Evolutionary conservation across 2,113 vertebrate species (phyloP).

Genomic region (Labrus mixtus): DNA sequence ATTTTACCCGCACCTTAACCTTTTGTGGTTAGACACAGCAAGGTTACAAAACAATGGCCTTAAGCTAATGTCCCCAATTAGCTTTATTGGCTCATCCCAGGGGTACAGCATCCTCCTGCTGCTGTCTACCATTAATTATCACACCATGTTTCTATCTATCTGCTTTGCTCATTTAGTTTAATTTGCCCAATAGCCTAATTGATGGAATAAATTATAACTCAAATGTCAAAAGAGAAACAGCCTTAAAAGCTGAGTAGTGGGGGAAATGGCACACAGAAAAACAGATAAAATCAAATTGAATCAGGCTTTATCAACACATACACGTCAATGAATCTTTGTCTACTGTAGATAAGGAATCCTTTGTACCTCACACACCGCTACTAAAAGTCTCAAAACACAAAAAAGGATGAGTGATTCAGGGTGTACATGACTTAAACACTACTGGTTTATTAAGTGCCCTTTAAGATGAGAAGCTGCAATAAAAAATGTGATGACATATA

Average conservation of each 20-base stretch:
- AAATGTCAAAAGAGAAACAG: background rate
- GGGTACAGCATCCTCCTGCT: slow-evolving; percentile 1
- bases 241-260: background rate
- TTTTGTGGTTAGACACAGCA: slow-evolving; percentile 51
- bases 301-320: background rate
- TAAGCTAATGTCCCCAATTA: slow-evolving; percentile 44
- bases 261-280: background rate
- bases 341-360: background rate
- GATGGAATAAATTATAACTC: background rate
- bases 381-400: background rate
- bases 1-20: slow-evolving; percentile 52
- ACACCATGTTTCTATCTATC: background rate
- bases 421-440: too few relatives aligned
- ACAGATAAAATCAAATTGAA: background rate
- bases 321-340: background rate
- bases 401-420: too few relatives aligned
- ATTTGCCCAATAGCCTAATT: background rate
- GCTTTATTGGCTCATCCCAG: slow-evolving; percentile 2
- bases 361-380: background rate
- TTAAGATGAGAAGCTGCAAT: slow-evolving; percentile 7
- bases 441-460: background rate
- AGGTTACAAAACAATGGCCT: slow-evolving; percentile 37
- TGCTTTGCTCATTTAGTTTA: background rate
- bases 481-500: slow-evolving; percentile 6
- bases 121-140: slow-evolving; percentile 1